Conservation (phyloP, 2,797 vertebrate species). For the Danio aesculapii region DNA sequence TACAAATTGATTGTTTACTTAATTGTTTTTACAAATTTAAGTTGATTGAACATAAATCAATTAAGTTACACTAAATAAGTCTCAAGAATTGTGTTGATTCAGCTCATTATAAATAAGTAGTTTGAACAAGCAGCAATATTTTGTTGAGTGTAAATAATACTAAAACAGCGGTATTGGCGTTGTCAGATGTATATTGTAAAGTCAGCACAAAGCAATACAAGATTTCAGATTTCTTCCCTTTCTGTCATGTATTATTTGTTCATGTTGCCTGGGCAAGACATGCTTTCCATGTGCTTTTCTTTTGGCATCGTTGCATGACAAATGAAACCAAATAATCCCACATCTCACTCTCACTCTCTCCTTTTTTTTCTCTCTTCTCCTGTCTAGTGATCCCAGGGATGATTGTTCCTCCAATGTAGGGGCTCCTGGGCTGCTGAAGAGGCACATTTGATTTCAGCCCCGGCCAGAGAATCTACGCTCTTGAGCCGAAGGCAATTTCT, state of each 20-base stretch:
- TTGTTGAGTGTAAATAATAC: neutral
- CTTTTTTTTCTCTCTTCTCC: constrained; percentile 52
- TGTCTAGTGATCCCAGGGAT: constrained; percentile 87
- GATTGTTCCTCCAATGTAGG: constrained; percentile 92
- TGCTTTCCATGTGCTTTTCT: constrained; percentile 80
- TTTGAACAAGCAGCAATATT: too few species aligned
- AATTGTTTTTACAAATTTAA: too few species aligned
- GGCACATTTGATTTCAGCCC: constrained; percentile 58
- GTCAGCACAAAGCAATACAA: neutral
- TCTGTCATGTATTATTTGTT: constrained; percentile 20
- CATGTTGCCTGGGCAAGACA: constrained; percentile 62
- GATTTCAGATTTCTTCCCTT: neutral
- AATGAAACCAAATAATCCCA: constrained; percentile 79
- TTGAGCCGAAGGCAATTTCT: constrained; percentile 74
- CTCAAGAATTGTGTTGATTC: too few species aligned
- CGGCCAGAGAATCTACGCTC: constrained; percentile 74
- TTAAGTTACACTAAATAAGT: too few species aligned
- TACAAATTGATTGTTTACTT: too few species aligned
- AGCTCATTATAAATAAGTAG: too few species aligned
- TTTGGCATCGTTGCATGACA: constrained; percentile 77
- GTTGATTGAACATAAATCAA: too few species aligned
- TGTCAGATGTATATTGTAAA: neutral
- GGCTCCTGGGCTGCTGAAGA: constrained; percentile 55
- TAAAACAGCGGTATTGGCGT: neutral
- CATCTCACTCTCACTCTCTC: constrained; percentile 45